Percentiles rank a stretch among this genome's conserved stretches.
phyloP scores from a whole-genome alignment of 2,888 invertebrate genomes.

The Drosophila algonquin region DNA sequence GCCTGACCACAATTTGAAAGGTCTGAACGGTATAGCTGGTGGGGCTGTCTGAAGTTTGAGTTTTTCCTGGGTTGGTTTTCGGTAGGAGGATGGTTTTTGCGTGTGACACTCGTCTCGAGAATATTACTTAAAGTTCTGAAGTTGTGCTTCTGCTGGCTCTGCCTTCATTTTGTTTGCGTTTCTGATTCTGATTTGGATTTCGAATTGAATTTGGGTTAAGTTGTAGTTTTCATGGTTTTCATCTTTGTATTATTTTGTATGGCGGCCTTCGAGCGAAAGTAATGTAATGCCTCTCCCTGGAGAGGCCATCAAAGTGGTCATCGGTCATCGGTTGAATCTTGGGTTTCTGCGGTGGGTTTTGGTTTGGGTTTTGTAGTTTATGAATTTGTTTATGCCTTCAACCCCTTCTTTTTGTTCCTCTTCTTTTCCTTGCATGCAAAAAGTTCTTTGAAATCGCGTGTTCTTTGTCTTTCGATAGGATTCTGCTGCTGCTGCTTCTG shows the following conservation, averaged over 20 bases:
- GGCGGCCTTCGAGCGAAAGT: conserved; percentile 60
- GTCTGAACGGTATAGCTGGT: conserved; percentile 37
- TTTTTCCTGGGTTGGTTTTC: neutral
- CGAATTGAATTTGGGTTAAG: conserved; percentile 55
- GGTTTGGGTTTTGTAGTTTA: conserved; percentile 36
- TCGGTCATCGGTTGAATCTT: conserved; percentile 42
- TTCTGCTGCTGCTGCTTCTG: neutral
- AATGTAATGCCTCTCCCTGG: conserved; percentile 51
- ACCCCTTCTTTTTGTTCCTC: conserved; percentile 50
- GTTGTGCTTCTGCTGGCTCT: conserved; percentile 59
- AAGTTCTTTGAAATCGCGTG: conserved; percentile 58
- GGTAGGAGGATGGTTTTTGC: conserved; percentile 13
- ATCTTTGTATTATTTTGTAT: conserved; percentile 50
- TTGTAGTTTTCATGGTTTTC: conserved; percentile 32
- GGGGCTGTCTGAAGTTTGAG: conserved; percentile 9
- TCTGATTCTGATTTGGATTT: conserved; percentile 59
- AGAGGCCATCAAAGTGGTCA: conserved; percentile 44
- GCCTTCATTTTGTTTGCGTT: conserved; percentile 53
- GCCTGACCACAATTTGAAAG: conserved; percentile 76
- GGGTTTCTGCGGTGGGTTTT: conserved; percentile 35
- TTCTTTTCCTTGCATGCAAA: conserved; percentile 41
- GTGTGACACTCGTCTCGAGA: conserved; percentile 38
- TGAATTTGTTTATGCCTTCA: conserved; percentile 49
- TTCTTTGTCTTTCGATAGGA: conserved; percentile 5
- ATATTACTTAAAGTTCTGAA: conserved; percentile 54